These are phyloP conservation scores for Drosophila parthenogenetica DNA, from an alignment of 2,888 invertebrate species.

Conservation along the genomic window DNA sequence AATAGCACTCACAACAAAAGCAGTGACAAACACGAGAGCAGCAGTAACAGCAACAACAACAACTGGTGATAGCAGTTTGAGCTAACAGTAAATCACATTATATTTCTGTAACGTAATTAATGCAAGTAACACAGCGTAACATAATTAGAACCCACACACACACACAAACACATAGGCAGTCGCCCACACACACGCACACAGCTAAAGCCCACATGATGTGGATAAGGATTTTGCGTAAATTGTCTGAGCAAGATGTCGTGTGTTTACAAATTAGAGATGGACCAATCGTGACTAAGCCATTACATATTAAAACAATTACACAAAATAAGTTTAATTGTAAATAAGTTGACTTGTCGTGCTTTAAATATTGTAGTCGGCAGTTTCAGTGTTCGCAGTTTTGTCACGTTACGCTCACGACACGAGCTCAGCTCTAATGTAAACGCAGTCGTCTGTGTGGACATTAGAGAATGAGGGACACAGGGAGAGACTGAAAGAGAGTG, in stretches of 20 bases:
- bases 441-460: conserved; percentile 29
- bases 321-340: background rate
- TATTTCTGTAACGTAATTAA: conserved; percentile 81
- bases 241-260: background rate
- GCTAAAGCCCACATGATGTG: conserved; percentile 45
- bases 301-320: no score
- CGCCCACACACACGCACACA: conserved; percentile 12
- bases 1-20: conserved; percentile 18
- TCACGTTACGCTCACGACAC: conserved; percentile 23
- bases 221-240: conserved; percentile 25
- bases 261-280: conserved; percentile 15
- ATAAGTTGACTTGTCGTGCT: background rate
- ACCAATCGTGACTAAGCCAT: background rate
- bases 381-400: conserved; percentile 1
- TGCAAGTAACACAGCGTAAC: conserved; percentile 79
- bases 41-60: conserved; percentile 21
- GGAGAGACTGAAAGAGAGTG: conserved; percentile 2
- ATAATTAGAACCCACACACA: conserved; percentile 66
- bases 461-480: conserved; percentile 10
- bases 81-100: conserved; percentile 79
- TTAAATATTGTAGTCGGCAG: background rate
- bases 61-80: conserved; percentile 22
- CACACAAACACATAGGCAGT: conserved; percentile 1
- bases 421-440: conserved; percentile 41
- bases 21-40: conserved; percentile 8